Base-by-base conservation (phyloP, 2,113 vertebrate species). In the Nesoenas mayeri region DNA sequence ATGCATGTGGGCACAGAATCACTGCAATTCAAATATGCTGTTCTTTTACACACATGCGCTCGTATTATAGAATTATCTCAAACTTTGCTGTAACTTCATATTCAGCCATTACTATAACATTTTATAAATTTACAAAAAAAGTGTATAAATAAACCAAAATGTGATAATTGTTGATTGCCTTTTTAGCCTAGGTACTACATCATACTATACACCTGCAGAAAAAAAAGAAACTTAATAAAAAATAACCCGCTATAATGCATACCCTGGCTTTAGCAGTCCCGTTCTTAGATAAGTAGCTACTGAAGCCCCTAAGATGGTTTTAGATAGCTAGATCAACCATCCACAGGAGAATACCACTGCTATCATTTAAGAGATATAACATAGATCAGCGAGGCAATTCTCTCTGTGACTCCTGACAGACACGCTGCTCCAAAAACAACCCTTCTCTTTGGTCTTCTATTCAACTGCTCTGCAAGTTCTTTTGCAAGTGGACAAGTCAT, bases 361-460 rank as follows among this genome's bases (percentile, higher is more conserved):
- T 91, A 44, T 85, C 26, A 73, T 50, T 85, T 88, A 34, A 83
- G 80, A 93, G 47, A 51, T 54, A 34, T 4, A 93, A 58, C 65
- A 79, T 1, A 83, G 22, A 77, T 54, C 66, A 89, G 34, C 2
- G 13, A 75, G 57, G 25, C 18, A 60, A 72, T 79, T 79, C 75
- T 65, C 22, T 42, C 40, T 64, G n/a, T 53, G 50, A 25, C 85
- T 84, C 84, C 85, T 85, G 88, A 88, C 34, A 73, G 2, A 61
- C 0, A 0, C 0, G 0, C 34, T 0, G 0, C 53, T 80, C 69
- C 6, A 1, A 78, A 64, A 70, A 86, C 0, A 5, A 88, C 34
- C 40, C 44, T 84, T 77, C 36, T 69, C 80, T 84, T 87, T 58
- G 66, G 88, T 89, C 80, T 82, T 34, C 20, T 10, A 36, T 58